Conservation (phyloP, 1,140 invertebrate species). For the Hirudo medicinalis region DNA sequence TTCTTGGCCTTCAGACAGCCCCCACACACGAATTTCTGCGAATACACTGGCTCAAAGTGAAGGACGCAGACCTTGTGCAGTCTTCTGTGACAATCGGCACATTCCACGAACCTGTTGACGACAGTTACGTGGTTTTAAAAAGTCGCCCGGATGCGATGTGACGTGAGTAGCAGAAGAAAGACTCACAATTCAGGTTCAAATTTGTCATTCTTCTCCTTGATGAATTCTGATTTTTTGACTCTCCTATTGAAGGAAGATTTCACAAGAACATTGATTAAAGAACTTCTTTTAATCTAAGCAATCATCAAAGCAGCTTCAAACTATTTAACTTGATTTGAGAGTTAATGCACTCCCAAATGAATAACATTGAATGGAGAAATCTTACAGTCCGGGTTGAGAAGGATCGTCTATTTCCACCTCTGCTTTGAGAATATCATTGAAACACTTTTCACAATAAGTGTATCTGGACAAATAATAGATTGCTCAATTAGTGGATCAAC, state of each 20-base stretch:
- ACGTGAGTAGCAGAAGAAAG: background rate
- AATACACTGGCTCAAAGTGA: slow-evolving; percentile 88
- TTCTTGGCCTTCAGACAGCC: slow-evolving; percentile 85
- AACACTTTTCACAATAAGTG: slow-evolving; percentile 99
- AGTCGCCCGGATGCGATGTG: background rate
- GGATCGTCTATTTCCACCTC: slow-evolving; percentile 87
- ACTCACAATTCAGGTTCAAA: slow-evolving; percentile 76
- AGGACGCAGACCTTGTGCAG: slow-evolving; percentile 96
- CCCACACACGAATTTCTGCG: slow-evolving; percentile 79
- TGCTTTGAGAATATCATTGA: slow-evolving; percentile 95
- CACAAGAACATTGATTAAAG: too few species aligned
- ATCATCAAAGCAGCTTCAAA: background rate
- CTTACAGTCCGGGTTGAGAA: slow-evolving; percentile 84
- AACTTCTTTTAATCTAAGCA: too few species aligned
- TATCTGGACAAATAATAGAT: slow-evolving; percentile 71
- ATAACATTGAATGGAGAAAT: slow-evolving; percentile 31
- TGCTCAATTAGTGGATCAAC: background rate
- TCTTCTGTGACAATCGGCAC: slow-evolving; percentile 85
- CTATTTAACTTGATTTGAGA: background rate
- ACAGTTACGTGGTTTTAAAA: background rate
- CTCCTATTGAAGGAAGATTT: slow-evolving; percentile 51
- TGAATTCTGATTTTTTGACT: slow-evolving; percentile 93
- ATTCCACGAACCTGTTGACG: slow-evolving; percentile 62
- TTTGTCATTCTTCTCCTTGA: slow-evolving; percentile 96
- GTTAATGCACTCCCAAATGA: background rate